A percentile compares a stretch with the other conserved stretches of the same genome.
phyloP scores from a whole-genome alignment of 2,888 invertebrate species.

The Cosmia trapezina region DNA sequence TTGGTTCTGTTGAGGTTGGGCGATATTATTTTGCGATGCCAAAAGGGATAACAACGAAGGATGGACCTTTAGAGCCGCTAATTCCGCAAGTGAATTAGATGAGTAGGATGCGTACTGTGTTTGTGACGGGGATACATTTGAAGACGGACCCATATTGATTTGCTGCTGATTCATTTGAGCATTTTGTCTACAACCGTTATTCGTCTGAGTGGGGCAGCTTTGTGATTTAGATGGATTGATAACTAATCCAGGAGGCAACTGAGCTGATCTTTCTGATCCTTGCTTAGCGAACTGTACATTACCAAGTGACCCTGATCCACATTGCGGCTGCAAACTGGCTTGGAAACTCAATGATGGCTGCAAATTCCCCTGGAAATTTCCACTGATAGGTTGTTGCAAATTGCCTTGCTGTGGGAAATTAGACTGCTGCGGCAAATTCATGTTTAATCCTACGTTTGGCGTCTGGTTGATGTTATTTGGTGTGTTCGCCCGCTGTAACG shows the following conservation, averaged over 20 bases:
- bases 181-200: conserved; percentile 39
- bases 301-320: conserved; percentile 31
- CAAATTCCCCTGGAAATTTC: conserved; percentile 59
- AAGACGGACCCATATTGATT: conserved; percentile 35
- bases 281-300: conserved; percentile 55
- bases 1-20: conserved; percentile 52
- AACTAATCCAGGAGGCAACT: conserved; percentile 29
- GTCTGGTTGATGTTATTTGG: conserved; percentile 61
- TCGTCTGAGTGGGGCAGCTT: conserved; percentile 26
- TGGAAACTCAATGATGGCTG: conserved; percentile 69
- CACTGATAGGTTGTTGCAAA: conserved; percentile 54
- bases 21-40: conserved; percentile 50
- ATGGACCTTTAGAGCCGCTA: conserved; percentile 57
- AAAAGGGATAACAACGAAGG: conserved; percentile 57
- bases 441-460: conserved; percentile 56
- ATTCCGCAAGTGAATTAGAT: conserved; percentile 53
- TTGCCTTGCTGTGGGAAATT: conserved; percentile 55
- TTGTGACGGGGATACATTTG: conserved; percentile 41
- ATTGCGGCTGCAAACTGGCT: conserved; percentile 50
- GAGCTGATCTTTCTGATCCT: conserved; percentile 50
- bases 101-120: conserved; percentile 35
- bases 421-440: conserved; percentile 52
- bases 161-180: conserved; percentile 41
- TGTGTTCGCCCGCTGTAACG: conserved; percentile 37
- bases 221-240: conserved; percentile 32